A percentile compares a stretch with the other conserved stretches of the same genome.
Conservation (phyloP, 2,797 vertebrate species). For the Bradypodion pumilum region DNA sequence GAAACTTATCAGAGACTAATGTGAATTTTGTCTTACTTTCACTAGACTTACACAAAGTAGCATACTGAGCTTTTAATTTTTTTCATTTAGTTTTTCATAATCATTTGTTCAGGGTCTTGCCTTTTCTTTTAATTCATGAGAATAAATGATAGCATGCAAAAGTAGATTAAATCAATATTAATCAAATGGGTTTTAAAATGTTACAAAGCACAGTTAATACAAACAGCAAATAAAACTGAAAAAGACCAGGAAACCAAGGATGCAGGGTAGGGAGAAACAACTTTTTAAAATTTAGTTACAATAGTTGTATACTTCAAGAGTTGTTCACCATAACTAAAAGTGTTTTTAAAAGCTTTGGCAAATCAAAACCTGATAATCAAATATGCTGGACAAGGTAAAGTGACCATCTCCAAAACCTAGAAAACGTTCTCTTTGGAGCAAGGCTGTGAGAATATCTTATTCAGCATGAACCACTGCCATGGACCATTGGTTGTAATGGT, state of each 20-base stretch:
- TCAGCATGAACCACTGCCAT: too few relatives aligned
- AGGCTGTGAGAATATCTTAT: too few relatives aligned
- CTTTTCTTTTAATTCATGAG: background rate
- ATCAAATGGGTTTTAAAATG: background rate
- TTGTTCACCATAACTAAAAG: background rate
- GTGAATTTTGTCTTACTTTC: background rate
- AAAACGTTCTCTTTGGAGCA: too few relatives aligned
- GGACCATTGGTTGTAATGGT: too few relatives aligned
- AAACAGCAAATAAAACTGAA: background rate
- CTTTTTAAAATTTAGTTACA: background rate
- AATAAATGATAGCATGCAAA: background rate
- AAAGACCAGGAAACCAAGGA: background rate
- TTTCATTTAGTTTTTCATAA: too few relatives aligned
- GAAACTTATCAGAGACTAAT: background rate
- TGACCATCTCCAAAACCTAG: too few relatives aligned
- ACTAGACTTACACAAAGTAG: too few relatives aligned
- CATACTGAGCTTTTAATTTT: too few relatives aligned
- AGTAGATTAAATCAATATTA: background rate
- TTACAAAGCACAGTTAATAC: background rate
- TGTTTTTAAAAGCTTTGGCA: background rate
- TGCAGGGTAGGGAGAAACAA: background rate
- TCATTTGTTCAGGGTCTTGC: background rate
- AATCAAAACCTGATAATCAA: background rate
- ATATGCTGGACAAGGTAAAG: background rate
- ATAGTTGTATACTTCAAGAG: background rate